phyloP scores from a whole-genome alignment of 2,888 invertebrate species.

The Incurvaria masculella region DNA sequence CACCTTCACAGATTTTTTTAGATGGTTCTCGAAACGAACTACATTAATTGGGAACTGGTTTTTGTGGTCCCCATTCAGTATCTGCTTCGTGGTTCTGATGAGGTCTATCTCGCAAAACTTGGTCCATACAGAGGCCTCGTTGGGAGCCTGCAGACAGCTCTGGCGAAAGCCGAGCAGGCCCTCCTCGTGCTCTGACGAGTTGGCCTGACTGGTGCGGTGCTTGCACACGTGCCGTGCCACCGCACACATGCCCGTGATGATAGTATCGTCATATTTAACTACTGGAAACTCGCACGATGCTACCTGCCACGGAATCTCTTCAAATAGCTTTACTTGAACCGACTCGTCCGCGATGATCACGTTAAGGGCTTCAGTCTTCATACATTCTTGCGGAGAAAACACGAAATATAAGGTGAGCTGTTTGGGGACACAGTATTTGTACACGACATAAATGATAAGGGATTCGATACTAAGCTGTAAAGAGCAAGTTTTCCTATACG shows the following conservation, averaged over 20 bases:
- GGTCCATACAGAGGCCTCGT: constrained; percentile 87
- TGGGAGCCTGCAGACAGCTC: constrained; percentile 76
- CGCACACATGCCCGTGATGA: constrained; percentile 75
- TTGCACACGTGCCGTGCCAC: constrained; percentile 51
- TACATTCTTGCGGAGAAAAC: constrained; percentile 21
- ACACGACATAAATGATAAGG: constrained; percentile 58
- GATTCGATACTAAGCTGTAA: constrained; percentile 58
- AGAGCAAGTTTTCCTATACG: constrained; percentile 17
- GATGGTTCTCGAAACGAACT: constrained; percentile 77
- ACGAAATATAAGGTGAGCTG: constrained; percentile 42
- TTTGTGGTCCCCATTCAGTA: constrained; percentile 24
- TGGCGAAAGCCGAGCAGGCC: constrained; percentile 74
- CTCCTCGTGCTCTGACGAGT: constrained; percentile 34
- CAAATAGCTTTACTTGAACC: constrained; percentile 26
- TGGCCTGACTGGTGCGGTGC: constrained; percentile 19
- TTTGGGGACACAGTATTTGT: constrained; percentile 54
- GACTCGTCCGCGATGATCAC: constrained; percentile 28
- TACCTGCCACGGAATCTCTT: constrained; percentile 46
- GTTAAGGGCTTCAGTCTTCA: constrained; percentile 18
- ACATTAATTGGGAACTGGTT: constrained; percentile 63
- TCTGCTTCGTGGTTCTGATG: constrained; percentile 54
- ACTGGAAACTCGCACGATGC: constrained; percentile 61
- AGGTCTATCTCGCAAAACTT: constrained; percentile 88
- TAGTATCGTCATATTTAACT: constrained; percentile 55
- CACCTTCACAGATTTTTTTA: constrained; percentile 76